Base-by-base conservation (phyloP, 2,797 vertebrate species). In the Schizothorax lantsangensis region DNA sequence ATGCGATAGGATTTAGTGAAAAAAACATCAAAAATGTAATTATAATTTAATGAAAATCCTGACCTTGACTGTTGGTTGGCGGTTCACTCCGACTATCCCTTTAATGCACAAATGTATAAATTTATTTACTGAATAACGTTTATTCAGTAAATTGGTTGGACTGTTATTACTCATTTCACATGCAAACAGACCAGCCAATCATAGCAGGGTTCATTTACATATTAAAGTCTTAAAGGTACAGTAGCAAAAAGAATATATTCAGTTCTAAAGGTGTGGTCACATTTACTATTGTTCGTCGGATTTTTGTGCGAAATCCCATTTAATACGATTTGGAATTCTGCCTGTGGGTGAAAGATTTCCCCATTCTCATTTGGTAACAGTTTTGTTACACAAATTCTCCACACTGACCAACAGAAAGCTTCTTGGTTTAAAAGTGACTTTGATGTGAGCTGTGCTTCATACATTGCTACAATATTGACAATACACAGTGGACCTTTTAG, bases 51-150 rank as follows among this genome's bases (percentile, higher is more conserved):
- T 3, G 23, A n/a, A 10, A 59, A 62, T 59, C 57, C 10, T 4
- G 10, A 59, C 23, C 23, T 26, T 62, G 23, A 10, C 9, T 59
- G 54, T n/a, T 59, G 57, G 3, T 59, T n/a, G 23, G 57, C 57
- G 4, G 57, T 26, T n/a, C 54, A 23, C 54, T 23, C 52, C 19
- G 52, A 54, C 19, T 54, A 21, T 54, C 52, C 8, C 21, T 59
- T 26, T 73, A 73, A 73, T 26, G 23, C 40, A 7, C 6, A 8
- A 0, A 15, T 47, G 14, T n/a, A 15, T 2, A 17, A 0, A 15
- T 73, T 14, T 73, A 15, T 26, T 30, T 30, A 30, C 30, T 30
- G 30, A 30, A 30, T 30, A 30, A 73, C 6, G 6, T 45, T n/a
- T 72, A 15, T 73, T 45, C 1, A 45, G 23, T 45, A 8, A 14